Evolutionary conservation across 1,140 invertebrate species (phyloP).

Genomic region (Chelonus insularis): DNA sequence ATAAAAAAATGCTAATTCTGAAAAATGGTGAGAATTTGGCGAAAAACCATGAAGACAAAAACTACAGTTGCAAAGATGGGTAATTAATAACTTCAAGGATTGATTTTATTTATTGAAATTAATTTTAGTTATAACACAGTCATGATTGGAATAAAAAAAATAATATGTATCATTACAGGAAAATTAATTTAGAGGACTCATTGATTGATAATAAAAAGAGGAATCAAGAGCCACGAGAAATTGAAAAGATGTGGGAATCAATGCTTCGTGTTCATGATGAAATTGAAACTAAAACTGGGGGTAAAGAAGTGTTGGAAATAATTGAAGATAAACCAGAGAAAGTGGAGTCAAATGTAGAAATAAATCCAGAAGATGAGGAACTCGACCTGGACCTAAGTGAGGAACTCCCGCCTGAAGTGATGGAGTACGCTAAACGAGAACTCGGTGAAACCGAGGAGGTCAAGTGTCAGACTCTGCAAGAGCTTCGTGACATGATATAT

Average conservation of each 20-base stretch:
- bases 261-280: constrained; percentile 20
- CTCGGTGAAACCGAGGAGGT: constrained; percentile 62
- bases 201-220: constrained; percentile 25
- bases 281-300: neutral
- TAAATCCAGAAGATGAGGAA: constrained; percentile 47
- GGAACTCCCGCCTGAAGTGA: constrained; percentile 51
- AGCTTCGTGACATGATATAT: constrained; percentile 75
- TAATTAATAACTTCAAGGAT: neutral
- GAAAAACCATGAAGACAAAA: constrained; percentile 4
- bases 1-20: constrained; percentile 12
- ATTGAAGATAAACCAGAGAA: constrained; percentile 38
- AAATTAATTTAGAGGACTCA: constrained; percentile 18
- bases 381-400: constrained; percentile 52
- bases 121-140: too few species aligned
- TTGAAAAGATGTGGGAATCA: constrained; percentile 29
- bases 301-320: constrained; percentile 15
- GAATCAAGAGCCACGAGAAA: constrained; percentile 13
- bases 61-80: constrained; percentile 6
- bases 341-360: constrained; percentile 30
- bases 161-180: constrained; percentile 5
- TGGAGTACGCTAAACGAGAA: constrained; percentile 57
- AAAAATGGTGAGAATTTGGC: constrained; percentile 22
- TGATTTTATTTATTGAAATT: too few species aligned
- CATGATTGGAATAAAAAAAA: too few species aligned
- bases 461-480: constrained; percentile 66